These are phyloP conservation scores for Megaceryle maxima DNA, from an alignment of 2,113 vertebrate genomes.

Conservation along the genomic window DNA sequence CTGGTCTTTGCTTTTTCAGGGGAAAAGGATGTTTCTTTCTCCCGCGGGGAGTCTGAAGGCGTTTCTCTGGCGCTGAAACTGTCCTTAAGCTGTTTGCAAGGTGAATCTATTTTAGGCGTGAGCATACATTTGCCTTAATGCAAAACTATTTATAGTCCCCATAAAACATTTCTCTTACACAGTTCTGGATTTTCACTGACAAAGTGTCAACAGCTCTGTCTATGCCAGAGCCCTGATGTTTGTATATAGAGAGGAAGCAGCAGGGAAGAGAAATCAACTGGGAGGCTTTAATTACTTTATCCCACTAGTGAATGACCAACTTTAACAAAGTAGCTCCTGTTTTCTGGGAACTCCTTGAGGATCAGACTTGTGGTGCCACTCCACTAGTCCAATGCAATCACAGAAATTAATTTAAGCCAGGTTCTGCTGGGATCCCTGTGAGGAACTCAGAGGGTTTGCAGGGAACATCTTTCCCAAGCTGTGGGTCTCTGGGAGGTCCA, in stretches of 20 bases:
- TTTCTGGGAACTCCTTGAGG: not conserved
- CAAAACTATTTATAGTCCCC: constrained; percentile 51
- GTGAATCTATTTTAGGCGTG: constrained; percentile 37
- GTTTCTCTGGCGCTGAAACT: not conserved
- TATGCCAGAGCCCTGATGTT: not conserved
- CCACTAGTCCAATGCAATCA: rapidly evolving
- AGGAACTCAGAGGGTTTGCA: not conserved
- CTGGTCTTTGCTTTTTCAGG: not conserved
- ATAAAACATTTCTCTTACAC: not conserved
- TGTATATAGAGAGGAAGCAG: not conserved
- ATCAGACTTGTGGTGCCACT: not conserved
- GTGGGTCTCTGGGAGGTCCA: rapidly evolving
- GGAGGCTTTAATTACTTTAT: not conserved
- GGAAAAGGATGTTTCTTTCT: not conserved
- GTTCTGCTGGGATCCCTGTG: not conserved
- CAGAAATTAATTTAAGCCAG: not conserved
- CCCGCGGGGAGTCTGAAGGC: not conserved
- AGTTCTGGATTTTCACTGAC: not conserved
- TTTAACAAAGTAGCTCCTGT: not conserved
- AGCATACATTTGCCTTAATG: not conserved
- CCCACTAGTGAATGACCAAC: not conserved
- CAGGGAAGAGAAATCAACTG: not conserved
- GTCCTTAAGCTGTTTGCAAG: constrained; percentile 33
- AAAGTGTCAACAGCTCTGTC: constrained; percentile 22
- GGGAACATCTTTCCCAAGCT: not conserved